These are phyloP conservation scores for Bombus ignitus DNA, from an alignment of 1,140 invertebrate species.

Conservation along the genomic window DNA sequence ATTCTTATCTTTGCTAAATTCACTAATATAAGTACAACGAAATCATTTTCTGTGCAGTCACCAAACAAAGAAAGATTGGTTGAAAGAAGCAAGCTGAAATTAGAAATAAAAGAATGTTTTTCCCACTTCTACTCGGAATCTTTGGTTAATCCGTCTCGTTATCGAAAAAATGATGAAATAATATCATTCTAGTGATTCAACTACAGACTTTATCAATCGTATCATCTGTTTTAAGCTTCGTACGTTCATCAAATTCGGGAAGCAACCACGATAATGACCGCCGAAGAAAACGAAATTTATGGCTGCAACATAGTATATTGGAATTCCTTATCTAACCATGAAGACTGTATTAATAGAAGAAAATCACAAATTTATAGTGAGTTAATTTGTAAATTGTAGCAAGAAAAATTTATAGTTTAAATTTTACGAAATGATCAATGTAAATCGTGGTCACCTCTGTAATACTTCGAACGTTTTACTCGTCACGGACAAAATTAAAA, in stretches of 20 bases:
- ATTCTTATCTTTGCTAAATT: background rate
- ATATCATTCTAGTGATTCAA: background rate
- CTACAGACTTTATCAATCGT: background rate
- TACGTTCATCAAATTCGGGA: background rate
- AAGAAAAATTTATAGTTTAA: background rate
- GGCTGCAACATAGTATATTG: constrained; percentile 57
- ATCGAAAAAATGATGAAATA: background rate
- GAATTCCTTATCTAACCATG: constrained; percentile 52
- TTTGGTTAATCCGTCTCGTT: constrained; percentile 9
- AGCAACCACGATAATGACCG: constrained; percentile 23
- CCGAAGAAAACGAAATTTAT: constrained; percentile 31
- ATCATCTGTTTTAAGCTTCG: background rate
- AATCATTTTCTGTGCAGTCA: background rate
- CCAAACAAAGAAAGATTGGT: constrained; percentile 8
- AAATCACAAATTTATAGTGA: constrained; percentile 44
- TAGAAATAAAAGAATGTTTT: constrained; percentile 7
- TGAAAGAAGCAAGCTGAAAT: constrained; percentile 16
- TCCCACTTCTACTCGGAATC: background rate
- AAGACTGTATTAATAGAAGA: constrained; percentile 38
- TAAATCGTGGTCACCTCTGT: background rate
- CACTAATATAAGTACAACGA: background rate
- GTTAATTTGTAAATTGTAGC: constrained; percentile 2
- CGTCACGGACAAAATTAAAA: no score
- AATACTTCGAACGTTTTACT: no score
- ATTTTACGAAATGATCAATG: background rate